Evolutionary conservation across 2,797 vertebrate species (phyloP), one percentile per base, ranked within the genome.

Genomic region (Tachyglossus aculeatus): DNA sequence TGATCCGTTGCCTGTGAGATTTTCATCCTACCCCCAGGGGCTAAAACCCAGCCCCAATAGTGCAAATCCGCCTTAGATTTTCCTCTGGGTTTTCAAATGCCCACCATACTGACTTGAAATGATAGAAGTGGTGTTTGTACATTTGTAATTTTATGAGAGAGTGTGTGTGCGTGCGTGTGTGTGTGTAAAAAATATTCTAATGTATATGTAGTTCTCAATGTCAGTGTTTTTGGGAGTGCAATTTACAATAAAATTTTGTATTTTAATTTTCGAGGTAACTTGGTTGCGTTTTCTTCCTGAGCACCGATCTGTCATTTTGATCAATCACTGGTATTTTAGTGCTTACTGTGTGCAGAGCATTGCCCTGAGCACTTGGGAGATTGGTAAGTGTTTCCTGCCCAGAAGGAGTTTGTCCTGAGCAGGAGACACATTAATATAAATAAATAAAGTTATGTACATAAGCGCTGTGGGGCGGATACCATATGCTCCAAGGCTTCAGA

Each of bases 191-290:
- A 73, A 59, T 87, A 76, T 78, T 84, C 85, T 84, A 82, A 82
- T 88, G 74, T 86, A 82, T 69, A 84, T 86, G 77, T 69, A 82
- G 77, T 79, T 78, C 80, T 84, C 87, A 90, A 90, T 79, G 44
- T 44, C 51, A 58, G 1, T 67, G 48, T 44, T 64, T 39, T 12
- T 4, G 58, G 72, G 71, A 70, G 66, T 65, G 85, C 32, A 13
- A 67, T 73, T 80, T 66, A 19, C 39, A 60, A 7, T 66, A 55
- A 19, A 39, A 44, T 45, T n/a, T 24, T 22, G 29, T 38, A 32
- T 34, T 43, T n/a, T 54, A 12, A 12, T 41, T 68, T 40, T 51
- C 32, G 51, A 22, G 34, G n/a, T n/a, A n/a, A n/a, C n/a, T 61
- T 57, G 29, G 43, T 9, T 32, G 9, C 39, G 41, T 58, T 13